phyloP scores from a whole-genome alignment of 2,888 invertebrate genomes.

The Drosophila subsilvestris region DNA sequence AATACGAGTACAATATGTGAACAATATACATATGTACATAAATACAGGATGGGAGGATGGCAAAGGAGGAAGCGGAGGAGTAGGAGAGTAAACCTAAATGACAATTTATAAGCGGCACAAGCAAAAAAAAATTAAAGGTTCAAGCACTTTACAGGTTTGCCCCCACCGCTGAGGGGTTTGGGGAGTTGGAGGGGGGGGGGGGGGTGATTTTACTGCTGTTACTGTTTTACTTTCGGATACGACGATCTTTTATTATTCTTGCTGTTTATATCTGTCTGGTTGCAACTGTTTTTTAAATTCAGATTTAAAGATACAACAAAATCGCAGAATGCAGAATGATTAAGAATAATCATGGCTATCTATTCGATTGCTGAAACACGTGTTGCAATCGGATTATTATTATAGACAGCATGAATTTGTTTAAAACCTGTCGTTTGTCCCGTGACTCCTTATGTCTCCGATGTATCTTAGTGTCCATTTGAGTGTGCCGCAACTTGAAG shows the following conservation, averaged over 20 bases:
- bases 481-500: too few relatives aligned
- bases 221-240: constrained; percentile 25
- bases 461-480: too few relatives aligned
- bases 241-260: constrained; percentile 36
- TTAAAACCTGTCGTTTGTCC: too few relatives aligned
- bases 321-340: too few relatives aligned
- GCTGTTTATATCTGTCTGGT: constrained; percentile 18
- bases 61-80: neutral
- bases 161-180: neutral
- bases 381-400: too few relatives aligned
- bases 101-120: constrained; percentile 50
- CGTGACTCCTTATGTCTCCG: too few relatives aligned
- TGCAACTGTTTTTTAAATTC: neutral
- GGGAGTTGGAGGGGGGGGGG: neutral
- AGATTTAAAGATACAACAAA: neutral
- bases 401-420: too few relatives aligned
- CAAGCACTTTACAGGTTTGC: constrained; percentile 66
- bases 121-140: constrained; percentile 51
- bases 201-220: constrained; percentile 7
- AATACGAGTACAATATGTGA: neutral
- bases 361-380: too few relatives aligned
- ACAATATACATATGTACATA: neutral
- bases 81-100: constrained; percentile 36
- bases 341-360: too few relatives aligned
- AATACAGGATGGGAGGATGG: neutral